Conservation (phyloP, 2,888 invertebrate species). For the Drosophila anomelani region DNA sequence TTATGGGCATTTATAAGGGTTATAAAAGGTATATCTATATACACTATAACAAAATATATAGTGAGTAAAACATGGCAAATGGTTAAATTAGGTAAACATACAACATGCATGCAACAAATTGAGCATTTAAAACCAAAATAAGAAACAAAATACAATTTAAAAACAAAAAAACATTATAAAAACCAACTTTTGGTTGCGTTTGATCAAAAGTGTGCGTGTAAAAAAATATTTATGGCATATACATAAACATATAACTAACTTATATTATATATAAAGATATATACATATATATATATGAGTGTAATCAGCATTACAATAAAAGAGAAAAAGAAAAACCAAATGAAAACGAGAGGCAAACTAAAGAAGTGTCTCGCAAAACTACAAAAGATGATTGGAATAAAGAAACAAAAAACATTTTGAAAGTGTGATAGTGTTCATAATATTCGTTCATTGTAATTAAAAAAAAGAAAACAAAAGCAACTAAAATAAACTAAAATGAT, state of each 20-base stretch:
- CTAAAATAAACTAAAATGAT: slow-evolving; percentile 70
- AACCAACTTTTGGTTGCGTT: slow-evolving; percentile 75
- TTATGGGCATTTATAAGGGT: slow-evolving; percentile 64
- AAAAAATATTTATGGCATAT: slow-evolving; percentile 69
- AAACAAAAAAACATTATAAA: slow-evolving; percentile 16
- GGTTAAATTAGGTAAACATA: slow-evolving; percentile 53
- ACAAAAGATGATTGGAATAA: slow-evolving; percentile 49
- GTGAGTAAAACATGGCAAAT: slow-evolving; percentile 43
- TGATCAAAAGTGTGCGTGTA: slow-evolving; percentile 71
- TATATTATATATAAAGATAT: slow-evolving; percentile 71
- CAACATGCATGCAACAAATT: slow-evolving; percentile 68
- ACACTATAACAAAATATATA: slow-evolving; percentile 45
- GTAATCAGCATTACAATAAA: slow-evolving; percentile 69
- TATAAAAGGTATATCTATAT: slow-evolving; percentile 44
- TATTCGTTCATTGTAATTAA: slow-evolving; percentile 75
- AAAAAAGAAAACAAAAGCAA: slow-evolving; percentile 38
- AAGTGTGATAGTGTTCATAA: slow-evolving; percentile 82
- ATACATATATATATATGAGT: slow-evolving; percentile 67
- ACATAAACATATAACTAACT: slow-evolving; percentile 68
- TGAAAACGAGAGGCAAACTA: slow-evolving; percentile 42
- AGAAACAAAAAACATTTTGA: slow-evolving; percentile 71
- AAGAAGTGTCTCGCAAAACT: slow-evolving; percentile 67
- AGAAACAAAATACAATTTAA: slow-evolving; percentile 12
- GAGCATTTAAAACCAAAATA: slow-evolving; percentile 70
- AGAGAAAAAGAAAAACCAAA: slow-evolving; percentile 18